Base-by-base conservation (phyloP, 2,113 vertebrate genomes). In the Xenopus laevis region DNA sequence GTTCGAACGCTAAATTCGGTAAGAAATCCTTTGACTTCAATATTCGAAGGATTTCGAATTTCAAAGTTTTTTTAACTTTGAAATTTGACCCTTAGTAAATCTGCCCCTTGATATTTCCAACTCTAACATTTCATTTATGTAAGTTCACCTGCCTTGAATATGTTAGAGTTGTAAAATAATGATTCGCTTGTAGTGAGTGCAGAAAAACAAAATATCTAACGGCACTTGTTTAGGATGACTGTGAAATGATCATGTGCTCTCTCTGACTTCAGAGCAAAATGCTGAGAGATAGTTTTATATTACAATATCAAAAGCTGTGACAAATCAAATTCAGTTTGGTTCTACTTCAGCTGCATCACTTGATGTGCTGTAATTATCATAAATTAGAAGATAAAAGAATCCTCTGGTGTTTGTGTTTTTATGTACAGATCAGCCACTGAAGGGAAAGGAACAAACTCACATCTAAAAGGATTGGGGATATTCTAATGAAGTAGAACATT, bases 361-460 rank as follows among this genome's bases (percentile, higher is more conserved):
- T 83, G 71, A 85, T 87, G 77, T 66, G 47, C 58, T 78, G 64
- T 70, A 79, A 79, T 85, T 79, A 79, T 83, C 0, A 5, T 58
- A 80, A n/a, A 64, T 68, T 65, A 53, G 73, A 82, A 83, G 81
- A 83, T 82, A 74, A 87, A 87, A 86, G 71, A 50, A 74, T 78
- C 80, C 78, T 72, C 77, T 15, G 40, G 7, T 74, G 69, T 46
- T 10, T 58, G 78, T 59, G 57, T 46, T 9, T 45, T 78, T 59
- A 77, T 83, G 52, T 66, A 80, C 83, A 75, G 20, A 2, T 21
- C 78, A 75, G 7, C 66, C 17, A 27, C 47, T 11, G 58, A 70
- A 63, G 58, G 67, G 47, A 27, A 52, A 55, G 33, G 55, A 23
- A 69, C 60, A 16, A 20, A 6, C 2, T 33, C 21, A 64, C 67